Percentiles rank a stretch among this genome's conserved stretches.
These are phyloP conservation scores for Macquaria ambigua DNA, from an alignment of 2,113 vertebrate genomes.

Conservation along the genomic window DNA sequence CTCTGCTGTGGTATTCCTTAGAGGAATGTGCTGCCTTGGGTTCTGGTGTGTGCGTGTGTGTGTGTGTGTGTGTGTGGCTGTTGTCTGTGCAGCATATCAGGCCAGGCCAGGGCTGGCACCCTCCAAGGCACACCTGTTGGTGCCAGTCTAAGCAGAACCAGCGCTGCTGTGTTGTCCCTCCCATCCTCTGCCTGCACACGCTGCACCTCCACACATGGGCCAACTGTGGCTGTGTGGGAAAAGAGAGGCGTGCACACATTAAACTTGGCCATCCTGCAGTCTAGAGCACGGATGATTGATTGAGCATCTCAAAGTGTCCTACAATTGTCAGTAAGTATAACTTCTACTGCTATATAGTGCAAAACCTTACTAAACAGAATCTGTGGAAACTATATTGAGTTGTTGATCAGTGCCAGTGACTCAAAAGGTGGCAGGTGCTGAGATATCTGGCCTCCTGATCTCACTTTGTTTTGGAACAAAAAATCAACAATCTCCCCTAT, in stretches of 20 bases:
- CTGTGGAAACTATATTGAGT: not conserved
- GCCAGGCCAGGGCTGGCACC: slow-evolving; percentile 44
- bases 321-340: not conserved
- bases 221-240: slow-evolving; percentile 16
- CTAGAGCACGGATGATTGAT: not conserved
- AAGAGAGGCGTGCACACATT: slow-evolving; percentile 8
- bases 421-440: slow-evolving; percentile 1
- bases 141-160: slow-evolving; percentile 67
- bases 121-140: slow-evolving; percentile 72
- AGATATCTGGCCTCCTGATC: slow-evolving; percentile 14
- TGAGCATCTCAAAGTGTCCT: not conserved
- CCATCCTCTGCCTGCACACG: slow-evolving; percentile 26
- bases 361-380: not conserved
- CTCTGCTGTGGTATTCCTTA: slow-evolving; percentile 55
- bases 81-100: slow-evolving; percentile 42
- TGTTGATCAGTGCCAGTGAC: slow-evolving; percentile 20
- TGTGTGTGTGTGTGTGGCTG: slow-evolving; percentile 57
- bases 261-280: slow-evolving; percentile 5
- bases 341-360: not conserved
- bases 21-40: slow-evolving; percentile 55
- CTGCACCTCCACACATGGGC: not conserved
- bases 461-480: not conserved
- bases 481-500: not conserved
- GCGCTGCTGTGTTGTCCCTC: slow-evolving; percentile 19
- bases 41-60: slow-evolving; percentile 24